Percentiles rank a stretch among this genome's conserved stretches.
phyloP scores from a whole-genome alignment of 2,797 vertebrate species.

The Trachurus trachurus region DNA sequence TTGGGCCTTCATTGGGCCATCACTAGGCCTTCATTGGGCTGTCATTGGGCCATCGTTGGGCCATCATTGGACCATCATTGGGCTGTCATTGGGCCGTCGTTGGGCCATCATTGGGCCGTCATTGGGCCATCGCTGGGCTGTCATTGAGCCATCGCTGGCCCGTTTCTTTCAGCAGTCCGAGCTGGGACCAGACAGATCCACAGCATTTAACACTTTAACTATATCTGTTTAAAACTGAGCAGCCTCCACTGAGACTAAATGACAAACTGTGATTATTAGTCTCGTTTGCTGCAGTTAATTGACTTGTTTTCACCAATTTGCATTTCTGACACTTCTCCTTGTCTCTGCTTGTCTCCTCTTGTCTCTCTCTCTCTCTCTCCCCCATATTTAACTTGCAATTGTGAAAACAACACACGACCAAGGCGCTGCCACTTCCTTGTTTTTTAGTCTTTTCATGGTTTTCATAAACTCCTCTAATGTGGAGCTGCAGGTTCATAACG shows the following conservation, averaged over 20 bases:
- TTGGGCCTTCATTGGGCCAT: too few relatives aligned
- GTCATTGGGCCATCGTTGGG: too few relatives aligned
- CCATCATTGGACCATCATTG: too few relatives aligned
- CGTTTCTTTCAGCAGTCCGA: too few relatives aligned
- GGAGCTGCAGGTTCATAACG: slow-evolving; percentile 8
- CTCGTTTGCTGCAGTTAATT: background rate
- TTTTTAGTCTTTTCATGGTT: background rate
- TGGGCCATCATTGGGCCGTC: too few relatives aligned
- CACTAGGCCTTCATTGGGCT: too few relatives aligned
- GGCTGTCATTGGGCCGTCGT: too few relatives aligned
- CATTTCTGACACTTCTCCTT: background rate
- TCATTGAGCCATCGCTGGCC: too few relatives aligned
- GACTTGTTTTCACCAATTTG: background rate
- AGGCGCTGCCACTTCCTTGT: background rate
- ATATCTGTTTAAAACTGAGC: background rate
- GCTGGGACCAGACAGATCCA: too few relatives aligned
- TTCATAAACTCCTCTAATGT: background rate
- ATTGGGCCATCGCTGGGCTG: too few relatives aligned
- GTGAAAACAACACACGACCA: background rate
- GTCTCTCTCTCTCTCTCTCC: too few relatives aligned
- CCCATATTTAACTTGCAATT: background rate
- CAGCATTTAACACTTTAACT: background rate
- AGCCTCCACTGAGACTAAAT: background rate
- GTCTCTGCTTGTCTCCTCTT: too few relatives aligned
- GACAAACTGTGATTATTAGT: background rate